Conservation (phyloP, 2,888 invertebrate species). For the Stenurella melanura region DNA sequence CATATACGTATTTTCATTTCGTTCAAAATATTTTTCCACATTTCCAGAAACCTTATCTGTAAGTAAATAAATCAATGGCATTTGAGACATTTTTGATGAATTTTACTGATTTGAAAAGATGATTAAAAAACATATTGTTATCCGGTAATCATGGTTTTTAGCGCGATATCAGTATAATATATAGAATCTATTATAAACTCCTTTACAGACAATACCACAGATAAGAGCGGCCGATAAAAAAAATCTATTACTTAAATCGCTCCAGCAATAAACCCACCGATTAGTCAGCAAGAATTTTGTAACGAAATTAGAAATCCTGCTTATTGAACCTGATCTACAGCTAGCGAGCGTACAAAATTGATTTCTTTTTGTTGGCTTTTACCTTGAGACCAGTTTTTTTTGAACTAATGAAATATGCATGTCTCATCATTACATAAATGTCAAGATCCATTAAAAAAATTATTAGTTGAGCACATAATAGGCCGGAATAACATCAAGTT, state of each 20-base stretch:
- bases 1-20: no score
- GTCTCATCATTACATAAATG: slow-evolving; percentile 34
- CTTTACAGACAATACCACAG: background rate
- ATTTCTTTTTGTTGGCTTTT: slow-evolving; percentile 51
- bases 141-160: background rate
- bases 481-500: background rate
- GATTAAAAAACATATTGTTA: background rate
- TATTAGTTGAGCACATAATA: background rate
- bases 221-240: slow-evolving; percentile 19
- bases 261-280: slow-evolving; percentile 30
- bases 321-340: slow-evolving; percentile 52
- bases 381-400: slow-evolving; percentile 52
- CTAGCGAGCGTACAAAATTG: slow-evolving; percentile 52
- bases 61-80: no score
- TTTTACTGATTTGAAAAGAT: no score
- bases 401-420: slow-evolving; percentile 34
- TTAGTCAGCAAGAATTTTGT: slow-evolving; percentile 48
- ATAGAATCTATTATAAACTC: slow-evolving; percentile 9
- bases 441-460: slow-evolving; percentile 29
- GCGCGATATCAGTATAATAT: background rate
- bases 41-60: no score
- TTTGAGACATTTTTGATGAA: no score
- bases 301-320: slow-evolving; percentile 56
- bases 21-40: no score
- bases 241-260: slow-evolving; percentile 34